These are phyloP conservation scores for Poecile montanus DNA, from an alignment of 2,797 vertebrate genomes.

Conservation along the genomic window DNA sequence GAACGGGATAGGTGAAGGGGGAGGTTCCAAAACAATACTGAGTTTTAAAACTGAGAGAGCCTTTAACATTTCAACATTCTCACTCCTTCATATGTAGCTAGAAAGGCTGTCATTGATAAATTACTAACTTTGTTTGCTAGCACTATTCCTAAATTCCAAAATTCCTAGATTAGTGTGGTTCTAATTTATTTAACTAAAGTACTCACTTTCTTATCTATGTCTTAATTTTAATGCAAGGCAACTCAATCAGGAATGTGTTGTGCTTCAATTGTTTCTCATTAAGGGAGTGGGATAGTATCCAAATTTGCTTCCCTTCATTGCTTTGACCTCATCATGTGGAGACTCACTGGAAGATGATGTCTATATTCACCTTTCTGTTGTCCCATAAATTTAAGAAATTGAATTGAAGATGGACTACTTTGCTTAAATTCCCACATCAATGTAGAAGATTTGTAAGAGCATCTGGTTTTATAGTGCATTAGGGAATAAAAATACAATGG, in stretches of 20 bases:
- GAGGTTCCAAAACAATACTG: not conserved
- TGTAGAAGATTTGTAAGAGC: not conserved
- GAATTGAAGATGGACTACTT: not conserved
- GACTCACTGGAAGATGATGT: not conserved
- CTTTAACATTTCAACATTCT: not conserved
- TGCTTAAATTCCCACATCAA: not conserved
- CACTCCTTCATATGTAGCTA: not conserved
- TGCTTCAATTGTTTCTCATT: not conserved
- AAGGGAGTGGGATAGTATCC: not conserved
- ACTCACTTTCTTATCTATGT: not conserved
- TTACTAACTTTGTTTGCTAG: not conserved
- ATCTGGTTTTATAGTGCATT: not conserved
- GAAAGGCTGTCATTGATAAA: not conserved
- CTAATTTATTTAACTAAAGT: not conserved
- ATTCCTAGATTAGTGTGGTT: not conserved
- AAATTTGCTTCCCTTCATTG: not conserved
- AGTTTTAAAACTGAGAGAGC: not conserved
- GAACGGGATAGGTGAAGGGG: fast-evolving
- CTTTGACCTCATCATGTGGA: not conserved
- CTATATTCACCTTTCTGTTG: not conserved
- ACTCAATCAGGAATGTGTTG: not conserved
- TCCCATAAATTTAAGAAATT: not conserved
- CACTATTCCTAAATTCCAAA: not conserved
- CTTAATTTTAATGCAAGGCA: not conserved
- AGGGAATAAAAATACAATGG: not conserved